phyloP scores from a whole-genome alignment of 2,888 invertebrate genomes.

The Himalopsyche tibetana region DNA sequence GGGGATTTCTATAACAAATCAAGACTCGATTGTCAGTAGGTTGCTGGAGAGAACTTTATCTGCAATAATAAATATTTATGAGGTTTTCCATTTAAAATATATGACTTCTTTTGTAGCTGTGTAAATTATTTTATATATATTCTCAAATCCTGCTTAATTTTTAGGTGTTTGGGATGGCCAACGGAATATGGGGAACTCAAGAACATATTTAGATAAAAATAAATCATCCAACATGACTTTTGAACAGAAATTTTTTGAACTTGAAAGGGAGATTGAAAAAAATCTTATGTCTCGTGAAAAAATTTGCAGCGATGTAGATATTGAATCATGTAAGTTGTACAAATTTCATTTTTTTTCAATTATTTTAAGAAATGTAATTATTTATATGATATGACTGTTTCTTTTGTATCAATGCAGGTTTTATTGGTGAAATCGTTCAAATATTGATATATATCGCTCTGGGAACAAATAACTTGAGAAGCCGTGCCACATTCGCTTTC shows the following conservation, averaged over 20 bases:
- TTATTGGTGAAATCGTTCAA: constrained; percentile 89
- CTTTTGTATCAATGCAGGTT: constrained; percentile 76
- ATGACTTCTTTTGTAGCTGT: too few relatives aligned
- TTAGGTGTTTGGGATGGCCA: constrained; percentile 64
- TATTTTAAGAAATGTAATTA: neutral
- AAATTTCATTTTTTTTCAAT: too few relatives aligned
- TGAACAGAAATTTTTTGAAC: constrained; percentile 90
- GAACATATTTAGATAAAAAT: constrained; percentile 77
- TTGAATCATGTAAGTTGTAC: constrained; percentile 77
- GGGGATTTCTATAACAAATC: too few relatives aligned
- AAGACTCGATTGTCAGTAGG: too few relatives aligned
- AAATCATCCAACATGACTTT: constrained; percentile 71
- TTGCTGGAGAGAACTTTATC: too few relatives aligned
- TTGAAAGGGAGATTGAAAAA: constrained; percentile 92
- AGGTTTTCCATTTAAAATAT: too few relatives aligned
- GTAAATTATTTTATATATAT: too few relatives aligned
- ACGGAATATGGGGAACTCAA: constrained; percentile 77
- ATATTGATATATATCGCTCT: constrained; percentile 88
- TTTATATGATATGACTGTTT: constrained; percentile 17
- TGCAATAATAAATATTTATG: too few relatives aligned
- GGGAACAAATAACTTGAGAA: constrained; percentile 90
- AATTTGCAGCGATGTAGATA: constrained; percentile 83
- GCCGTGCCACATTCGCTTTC: constrained; percentile 86
- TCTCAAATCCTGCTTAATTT: neutral
- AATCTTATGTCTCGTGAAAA: constrained; percentile 86